phyloP scores from a whole-genome alignment of 2,888 invertebrate genomes.

The Helleia helle region DNA sequence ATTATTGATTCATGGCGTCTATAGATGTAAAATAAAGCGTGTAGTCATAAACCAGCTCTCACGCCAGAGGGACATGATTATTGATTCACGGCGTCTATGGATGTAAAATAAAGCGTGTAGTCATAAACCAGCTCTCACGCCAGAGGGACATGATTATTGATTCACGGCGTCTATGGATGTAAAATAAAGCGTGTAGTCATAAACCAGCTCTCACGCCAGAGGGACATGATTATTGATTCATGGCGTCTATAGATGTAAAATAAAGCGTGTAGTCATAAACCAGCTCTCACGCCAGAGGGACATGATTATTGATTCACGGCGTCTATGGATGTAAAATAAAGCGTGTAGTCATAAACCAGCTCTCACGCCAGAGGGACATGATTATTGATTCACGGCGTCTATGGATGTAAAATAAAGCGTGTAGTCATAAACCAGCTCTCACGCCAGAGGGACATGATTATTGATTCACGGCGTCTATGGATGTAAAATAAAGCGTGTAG shows the following conservation, averaged over 20 bases:
- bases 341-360: constrained; percentile 27
- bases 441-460: constrained; percentile 30
- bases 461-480: constrained; percentile 41
- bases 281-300: constrained; percentile 30
- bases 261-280: constrained; percentile 25
- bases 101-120: constrained; percentile 18
- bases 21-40: constrained; percentile 23
- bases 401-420: constrained; percentile 23
- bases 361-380: constrained; percentile 31
- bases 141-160: constrained; percentile 34
- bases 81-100: constrained; percentile 41
- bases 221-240: constrained; percentile 47
- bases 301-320: constrained; percentile 49
- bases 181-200: constrained; percentile 21
- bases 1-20: constrained; percentile 43
- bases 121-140: constrained; percentile 34
- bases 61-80: constrained; percentile 30
- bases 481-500: constrained; percentile 18
- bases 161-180: constrained; percentile 35
- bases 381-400: constrained; percentile 43
- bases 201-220: constrained; percentile 31
- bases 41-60: constrained; percentile 31
- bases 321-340: constrained; percentile 24
- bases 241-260: constrained; percentile 27
- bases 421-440: constrained; percentile 31